Conservation (phyloP, 1,140 invertebrate species). For the Drosophila melanica region DNA sequence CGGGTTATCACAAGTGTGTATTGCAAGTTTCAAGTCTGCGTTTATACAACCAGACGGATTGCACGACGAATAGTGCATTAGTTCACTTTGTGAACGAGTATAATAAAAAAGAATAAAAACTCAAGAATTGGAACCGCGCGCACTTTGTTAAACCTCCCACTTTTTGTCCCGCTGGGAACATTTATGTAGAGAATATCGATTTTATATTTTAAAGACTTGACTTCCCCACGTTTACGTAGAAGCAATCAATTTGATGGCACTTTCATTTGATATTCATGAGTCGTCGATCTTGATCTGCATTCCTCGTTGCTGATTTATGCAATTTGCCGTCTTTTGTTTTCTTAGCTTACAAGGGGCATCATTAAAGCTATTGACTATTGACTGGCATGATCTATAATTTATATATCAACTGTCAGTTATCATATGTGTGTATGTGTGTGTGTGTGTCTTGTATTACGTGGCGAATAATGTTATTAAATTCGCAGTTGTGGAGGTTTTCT, state of each 20-base stretch:
- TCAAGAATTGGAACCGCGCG: too few relatives aligned
- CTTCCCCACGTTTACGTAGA: background rate
- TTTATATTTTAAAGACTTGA: slow-evolving; percentile 5
- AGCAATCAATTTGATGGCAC: slow-evolving; percentile 2
- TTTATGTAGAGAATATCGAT: too few relatives aligned
- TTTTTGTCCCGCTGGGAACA: too few relatives aligned
- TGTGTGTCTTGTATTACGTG: slow-evolving; percentile 14
- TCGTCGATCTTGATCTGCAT: slow-evolving; percentile 50
- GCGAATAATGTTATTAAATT: slow-evolving; percentile 77
- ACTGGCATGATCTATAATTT: slow-evolving; percentile 79
- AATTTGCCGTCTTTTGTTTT: slow-evolving; percentile 55
- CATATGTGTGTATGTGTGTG: background rate
- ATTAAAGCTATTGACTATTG: slow-evolving; percentile 74
- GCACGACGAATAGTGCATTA: too few relatives aligned
- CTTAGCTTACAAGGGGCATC: slow-evolving; percentile 41
- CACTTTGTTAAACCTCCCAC: too few relatives aligned
- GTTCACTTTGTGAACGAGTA: too few relatives aligned
- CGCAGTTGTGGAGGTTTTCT: slow-evolving; percentile 64
- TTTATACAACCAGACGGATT: too few relatives aligned
- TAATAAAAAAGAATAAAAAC: too few relatives aligned
- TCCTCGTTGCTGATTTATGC: slow-evolving; percentile 39
- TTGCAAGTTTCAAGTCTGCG: too few relatives aligned
- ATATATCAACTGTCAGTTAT: slow-evolving; percentile 61
- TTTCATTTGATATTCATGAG: slow-evolving; percentile 32
- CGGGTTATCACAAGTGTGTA: too few relatives aligned